These are phyloP conservation scores for Cotesia glomerata DNA, from an alignment of 1,140 invertebrate genomes.

Conservation along the genomic window DNA sequence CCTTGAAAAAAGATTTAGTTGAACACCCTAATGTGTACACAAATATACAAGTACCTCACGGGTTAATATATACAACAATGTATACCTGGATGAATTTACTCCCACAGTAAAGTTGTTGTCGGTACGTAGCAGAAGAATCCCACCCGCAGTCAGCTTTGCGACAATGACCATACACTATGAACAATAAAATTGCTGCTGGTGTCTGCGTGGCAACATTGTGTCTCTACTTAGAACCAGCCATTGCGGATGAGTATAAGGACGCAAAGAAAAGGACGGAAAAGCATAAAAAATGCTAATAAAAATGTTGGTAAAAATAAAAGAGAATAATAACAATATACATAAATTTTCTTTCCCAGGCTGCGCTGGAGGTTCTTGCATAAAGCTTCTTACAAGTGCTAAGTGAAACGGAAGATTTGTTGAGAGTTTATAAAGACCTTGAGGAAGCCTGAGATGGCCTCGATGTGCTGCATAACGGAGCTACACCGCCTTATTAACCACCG, in stretches of 20 bases:
- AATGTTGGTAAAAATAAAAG: background rate
- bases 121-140: background rate
- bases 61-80: background rate
- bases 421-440: slow-evolving; percentile 4
- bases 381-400: background rate
- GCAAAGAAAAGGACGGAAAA: background rate
- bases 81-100: too few species aligned
- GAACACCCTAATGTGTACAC: background rate
- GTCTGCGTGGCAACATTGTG: background rate
- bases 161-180: background rate
- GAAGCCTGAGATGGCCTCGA: slow-evolving; percentile 12
- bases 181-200: slow-evolving; percentile 22
- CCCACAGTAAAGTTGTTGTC: background rate
- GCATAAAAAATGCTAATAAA: background rate
- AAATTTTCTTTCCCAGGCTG: background rate
- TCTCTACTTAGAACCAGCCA: too few species aligned
- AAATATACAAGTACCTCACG: background rate
- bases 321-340: background rate
- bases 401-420: background rate
- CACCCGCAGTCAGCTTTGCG: background rate
- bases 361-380: too few species aligned
- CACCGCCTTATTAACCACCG: too few species aligned
- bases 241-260: background rate
- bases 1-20: too few species aligned
- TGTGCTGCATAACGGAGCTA: slow-evolving; percentile 14